Evolutionary conservation across 2,113 vertebrate genomes (phyloP).

Genomic region (Sebastes fasciatus): DNA sequence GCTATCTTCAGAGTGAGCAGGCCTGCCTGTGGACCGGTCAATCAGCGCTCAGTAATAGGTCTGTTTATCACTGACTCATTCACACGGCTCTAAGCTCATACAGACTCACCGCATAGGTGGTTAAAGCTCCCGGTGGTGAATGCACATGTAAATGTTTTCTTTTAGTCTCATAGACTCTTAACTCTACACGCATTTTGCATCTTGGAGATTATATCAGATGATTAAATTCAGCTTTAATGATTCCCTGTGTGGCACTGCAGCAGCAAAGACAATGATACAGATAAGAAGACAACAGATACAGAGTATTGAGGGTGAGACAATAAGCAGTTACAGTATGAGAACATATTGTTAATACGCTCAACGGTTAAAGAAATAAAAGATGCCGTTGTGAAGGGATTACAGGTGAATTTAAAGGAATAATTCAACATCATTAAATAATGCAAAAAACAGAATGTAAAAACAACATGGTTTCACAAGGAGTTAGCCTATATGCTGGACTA

Average conservation of each 20-base stretch:
- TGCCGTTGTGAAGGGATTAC: background rate
- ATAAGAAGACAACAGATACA: conserved; percentile 10
- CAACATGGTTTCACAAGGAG: background rate
- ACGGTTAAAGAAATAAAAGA: background rate
- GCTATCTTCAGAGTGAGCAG: conserved; percentile 67
- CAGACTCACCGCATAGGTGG: conserved; percentile 11
- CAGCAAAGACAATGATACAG: background rate
- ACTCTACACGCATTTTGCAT: conserved; percentile 13
- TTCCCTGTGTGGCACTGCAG: background rate
- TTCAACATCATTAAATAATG: background rate
- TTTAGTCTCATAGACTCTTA: background rate
- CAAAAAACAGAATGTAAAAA: background rate
- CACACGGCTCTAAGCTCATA: conserved; percentile 29
- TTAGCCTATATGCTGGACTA: background rate
- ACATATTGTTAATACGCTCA: background rate
- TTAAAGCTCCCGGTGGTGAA: conserved; percentile 1
- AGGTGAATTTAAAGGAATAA: background rate
- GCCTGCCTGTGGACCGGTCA: conserved; percentile 64
- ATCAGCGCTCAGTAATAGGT: conserved; percentile 68
- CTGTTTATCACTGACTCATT: conserved; percentile 66
- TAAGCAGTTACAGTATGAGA: background rate
- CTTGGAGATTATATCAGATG: conserved; percentile 25
- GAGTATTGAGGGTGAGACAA: background rate
- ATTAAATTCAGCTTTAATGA: conserved; percentile 31
- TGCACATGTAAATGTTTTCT: conserved; percentile 27